Conservation (phyloP, 2,888 invertebrate genomes). For the Tetramorium bicarinatum region DNA sequence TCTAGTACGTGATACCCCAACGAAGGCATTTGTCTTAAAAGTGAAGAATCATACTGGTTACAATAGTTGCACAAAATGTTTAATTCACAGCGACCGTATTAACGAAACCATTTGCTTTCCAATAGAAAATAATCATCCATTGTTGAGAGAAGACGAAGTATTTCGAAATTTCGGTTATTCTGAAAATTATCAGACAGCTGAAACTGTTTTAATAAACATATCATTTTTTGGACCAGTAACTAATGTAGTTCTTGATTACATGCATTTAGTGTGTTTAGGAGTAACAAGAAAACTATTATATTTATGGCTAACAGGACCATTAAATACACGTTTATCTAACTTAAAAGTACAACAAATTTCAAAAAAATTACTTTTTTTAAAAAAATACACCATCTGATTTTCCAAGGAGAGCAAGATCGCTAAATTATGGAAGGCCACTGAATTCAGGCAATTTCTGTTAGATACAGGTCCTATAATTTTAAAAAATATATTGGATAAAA, state of each 20-base stretch:
- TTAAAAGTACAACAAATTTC: constrained; percentile 13
- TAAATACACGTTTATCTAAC: background rate
- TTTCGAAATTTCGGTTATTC: background rate
- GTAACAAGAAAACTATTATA: background rate
- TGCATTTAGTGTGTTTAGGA: constrained; percentile 12
- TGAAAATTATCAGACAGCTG: background rate
- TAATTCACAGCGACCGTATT: background rate
- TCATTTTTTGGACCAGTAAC: background rate
- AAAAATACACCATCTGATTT: background rate
- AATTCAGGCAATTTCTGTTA: background rate
- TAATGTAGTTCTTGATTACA: constrained; percentile 10
- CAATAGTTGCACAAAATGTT: constrained; percentile 1
- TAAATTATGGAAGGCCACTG: constrained; percentile 26
- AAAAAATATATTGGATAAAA: background rate
- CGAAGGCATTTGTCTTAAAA: background rate
- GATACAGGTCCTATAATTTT: background rate
- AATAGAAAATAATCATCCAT: background rate
- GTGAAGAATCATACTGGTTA: constrained; percentile 18
- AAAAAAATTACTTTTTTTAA: background rate
- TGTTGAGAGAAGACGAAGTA: background rate
- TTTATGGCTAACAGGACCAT: constrained; percentile 2
- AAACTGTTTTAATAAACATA: background rate
- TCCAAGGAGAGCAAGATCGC: background rate
- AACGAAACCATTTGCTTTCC: background rate
- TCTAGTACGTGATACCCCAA: constrained; percentile 1